phyloP scores from a whole-genome alignment of 2,888 invertebrate species.

The Eupithecia centaureata region DNA sequence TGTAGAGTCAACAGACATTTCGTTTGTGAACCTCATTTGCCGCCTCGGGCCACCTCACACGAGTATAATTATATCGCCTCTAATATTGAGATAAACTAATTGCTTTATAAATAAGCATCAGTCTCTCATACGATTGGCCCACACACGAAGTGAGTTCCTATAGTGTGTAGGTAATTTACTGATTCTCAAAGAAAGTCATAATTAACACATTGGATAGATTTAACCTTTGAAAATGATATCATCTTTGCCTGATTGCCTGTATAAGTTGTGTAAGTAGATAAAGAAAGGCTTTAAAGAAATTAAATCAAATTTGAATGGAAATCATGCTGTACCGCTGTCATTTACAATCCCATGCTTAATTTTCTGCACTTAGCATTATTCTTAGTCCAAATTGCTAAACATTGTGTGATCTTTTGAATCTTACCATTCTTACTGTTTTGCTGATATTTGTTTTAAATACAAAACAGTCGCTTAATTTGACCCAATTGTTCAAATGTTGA shows the following conservation, averaged over 20 bases:
- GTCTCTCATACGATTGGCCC: constrained; percentile 62
- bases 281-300: background rate
- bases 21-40: constrained; percentile 13
- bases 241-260: background rate
- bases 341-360: background rate
- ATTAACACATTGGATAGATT: background rate
- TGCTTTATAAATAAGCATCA: constrained; percentile 65
- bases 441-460: background rate
- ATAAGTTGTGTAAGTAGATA: background rate
- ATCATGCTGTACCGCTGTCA: background rate
- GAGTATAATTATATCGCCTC: constrained; percentile 61
- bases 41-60: constrained; percentile 44
- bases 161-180: background rate
- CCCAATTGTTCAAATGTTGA: constrained; percentile 36
- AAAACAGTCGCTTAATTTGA: constrained; percentile 34
- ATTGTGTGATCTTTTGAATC: background rate
- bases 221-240: background rate
- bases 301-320: background rate
- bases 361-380: background rate
- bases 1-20: background rate
- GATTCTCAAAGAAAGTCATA: background rate
- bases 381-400: background rate
- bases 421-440: background rate
- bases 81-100: constrained; percentile 73
- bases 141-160: constrained; percentile 47